Base-by-base conservation (phyloP, 2,888 invertebrate species). In the Troides helena region DNA sequence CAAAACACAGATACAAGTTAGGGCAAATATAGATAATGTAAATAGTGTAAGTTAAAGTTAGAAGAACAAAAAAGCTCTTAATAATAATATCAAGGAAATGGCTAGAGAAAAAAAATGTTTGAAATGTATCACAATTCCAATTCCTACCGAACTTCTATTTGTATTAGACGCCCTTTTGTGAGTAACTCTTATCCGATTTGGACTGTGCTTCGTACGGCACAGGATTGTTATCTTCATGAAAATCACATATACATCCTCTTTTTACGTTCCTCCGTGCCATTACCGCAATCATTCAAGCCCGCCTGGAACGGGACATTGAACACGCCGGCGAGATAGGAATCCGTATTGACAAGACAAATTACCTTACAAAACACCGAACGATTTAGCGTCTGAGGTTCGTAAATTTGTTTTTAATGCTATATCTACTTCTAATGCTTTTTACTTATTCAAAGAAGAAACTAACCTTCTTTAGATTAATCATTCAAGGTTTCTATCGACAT, bases 311-410 rank as follows among this genome's bases (percentile, higher is more conserved):
- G 25, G 67, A 18, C 62, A 57, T 62, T 68, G 62, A 68, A 25
- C 67, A 62, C 50, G 30, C 65, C 57, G 58, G 62, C 58, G 39
- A 62, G 67, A 58, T 69, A 66, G 23, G 36, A 66, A 69, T 66
- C 69, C 57, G 57, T 62, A 66, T 58, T 62, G 69, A 69, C 69
- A 69, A 62, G 69, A 66, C 69, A 69, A 62, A 69, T 69, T 62
- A 58, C 62, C 65, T 39, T 12, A 64, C 39, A 46, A 58, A 58
- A 65, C 50, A 57, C 57, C 62, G 30, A 23, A n/a, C 56, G 56
- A 56, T 10, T n/a, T 7, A 56, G n/a, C 6, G 8, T 56, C 21
- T n/a, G n/a, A 8, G 56, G 21, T 21, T 10, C 21, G n/a, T 56
- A 56, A 56, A 18, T n/a, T 56, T 56, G 56, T n/a, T 21, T 46